These are phyloP conservation scores for Drosophila grimshawi DNA, from an alignment of 1,140 invertebrate species.

Conservation along the genomic window DNA sequence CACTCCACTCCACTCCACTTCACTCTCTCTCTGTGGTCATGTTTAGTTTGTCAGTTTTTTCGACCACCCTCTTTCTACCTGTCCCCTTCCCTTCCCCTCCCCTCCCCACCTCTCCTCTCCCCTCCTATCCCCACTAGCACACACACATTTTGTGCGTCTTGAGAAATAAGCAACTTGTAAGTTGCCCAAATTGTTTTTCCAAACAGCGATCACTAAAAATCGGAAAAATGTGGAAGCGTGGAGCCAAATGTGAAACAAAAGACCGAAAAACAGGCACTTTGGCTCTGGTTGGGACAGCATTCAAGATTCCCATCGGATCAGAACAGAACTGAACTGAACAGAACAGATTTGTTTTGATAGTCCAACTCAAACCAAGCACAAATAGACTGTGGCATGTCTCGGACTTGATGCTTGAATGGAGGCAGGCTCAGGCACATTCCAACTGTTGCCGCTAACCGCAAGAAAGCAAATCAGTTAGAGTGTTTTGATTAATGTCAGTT, in stretches of 20 bases:
- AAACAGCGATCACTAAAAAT: slow-evolving; percentile 20
- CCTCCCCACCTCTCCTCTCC: neutral
- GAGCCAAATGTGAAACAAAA: slow-evolving; percentile 41
- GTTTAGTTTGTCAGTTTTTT: slow-evolving; percentile 8
- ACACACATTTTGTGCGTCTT: neutral
- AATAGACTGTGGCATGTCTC: slow-evolving; percentile 18
- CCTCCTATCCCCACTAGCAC: neutral
- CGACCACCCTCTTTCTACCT: neutral
- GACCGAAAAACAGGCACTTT: slow-evolving; percentile 23
- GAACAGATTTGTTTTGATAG: slow-evolving; percentile 37
- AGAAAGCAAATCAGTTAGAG: slow-evolving; percentile 60
- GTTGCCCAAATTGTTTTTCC: slow-evolving; percentile 52
- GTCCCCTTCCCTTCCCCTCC: neutral
- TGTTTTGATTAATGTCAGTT: slow-evolving; percentile 81
- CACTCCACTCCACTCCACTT: too few relatives aligned
- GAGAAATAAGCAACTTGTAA: slow-evolving; percentile 21
- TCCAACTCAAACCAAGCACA: slow-evolving; percentile 15
- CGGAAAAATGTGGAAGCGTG: slow-evolving; percentile 23
- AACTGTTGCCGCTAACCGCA: slow-evolving; percentile 17
- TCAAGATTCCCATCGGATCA: slow-evolving; percentile 34
- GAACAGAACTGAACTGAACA: neutral
- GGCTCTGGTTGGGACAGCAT: neutral
- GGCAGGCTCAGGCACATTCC: neutral
- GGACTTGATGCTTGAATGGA: neutral
- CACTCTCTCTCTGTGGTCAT: slow-evolving; percentile 1